Conservation (phyloP, 1,140 invertebrate species). For the Apis mellifera region Amel_HAv3.1 CM009931.2:23222001-23222500, state of each 20-base stretch:
- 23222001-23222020: background rate
- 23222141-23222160: constrained; percentile 26
- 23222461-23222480: background rate
- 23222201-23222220: constrained; percentile 71
- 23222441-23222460: constrained; percentile 1
- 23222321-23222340: background rate
- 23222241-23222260: constrained; percentile 12
- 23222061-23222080: background rate
- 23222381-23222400: background rate
- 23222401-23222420: background rate
- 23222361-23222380: background rate
- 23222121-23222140: background rate
- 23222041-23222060: background rate
- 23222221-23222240: constrained; percentile 54
- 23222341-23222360: constrained; percentile 10
- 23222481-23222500: constrained; percentile 19
- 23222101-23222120: constrained; percentile 50
- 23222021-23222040: no score
- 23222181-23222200: constrained; percentile 30
- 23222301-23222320: background rate
- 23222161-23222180: constrained; percentile 46
- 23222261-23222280: no score
- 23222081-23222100: constrained; percentile 46
- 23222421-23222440: background rate
- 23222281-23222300: no score